These are phyloP conservation scores for Ancistrus triradiatus DNA, from an alignment of 2,113 vertebrate genomes.

Conservation along the genomic window DNA sequence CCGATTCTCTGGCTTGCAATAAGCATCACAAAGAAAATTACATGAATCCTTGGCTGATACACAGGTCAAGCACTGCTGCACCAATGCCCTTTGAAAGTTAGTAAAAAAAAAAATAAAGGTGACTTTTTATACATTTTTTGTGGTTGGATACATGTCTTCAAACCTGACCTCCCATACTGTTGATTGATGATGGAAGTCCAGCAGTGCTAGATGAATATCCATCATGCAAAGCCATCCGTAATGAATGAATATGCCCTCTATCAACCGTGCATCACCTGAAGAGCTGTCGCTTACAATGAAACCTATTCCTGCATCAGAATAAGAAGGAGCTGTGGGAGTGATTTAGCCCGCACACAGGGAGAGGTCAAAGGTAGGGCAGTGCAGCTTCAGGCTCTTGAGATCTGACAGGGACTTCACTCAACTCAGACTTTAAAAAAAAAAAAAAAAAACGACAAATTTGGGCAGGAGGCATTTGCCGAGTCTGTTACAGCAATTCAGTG, in stretches of 20 bases:
- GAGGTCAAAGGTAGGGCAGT: slow-evolving; percentile 33
- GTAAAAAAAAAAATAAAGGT: slow-evolving; percentile 20
- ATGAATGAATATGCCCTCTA: slow-evolving; percentile 72
- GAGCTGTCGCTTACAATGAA: slow-evolving; percentile 63
- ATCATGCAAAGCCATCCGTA: slow-evolving; percentile 61
- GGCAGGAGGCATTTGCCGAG: too few species aligned
- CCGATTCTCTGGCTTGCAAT: too few species aligned
- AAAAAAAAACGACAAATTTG: too few species aligned
- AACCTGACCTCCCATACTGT: slow-evolving; percentile 61
- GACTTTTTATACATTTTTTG: slow-evolving; percentile 31
- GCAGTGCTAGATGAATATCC: slow-evolving; percentile 63
- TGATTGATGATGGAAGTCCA: slow-evolving; percentile 62
- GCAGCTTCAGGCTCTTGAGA: neutral
- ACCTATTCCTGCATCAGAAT: slow-evolving; percentile 62
- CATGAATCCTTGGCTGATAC: slow-evolving; percentile 3
- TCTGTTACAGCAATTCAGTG: too few species aligned
- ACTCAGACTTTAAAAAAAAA: too few species aligned
- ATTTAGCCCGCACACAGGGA: slow-evolving; percentile 59
- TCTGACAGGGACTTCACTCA: neutral
- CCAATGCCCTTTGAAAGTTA: slow-evolving; percentile 26
- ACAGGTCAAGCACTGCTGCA: slow-evolving; percentile 18
- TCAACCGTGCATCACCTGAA: slow-evolving; percentile 68
- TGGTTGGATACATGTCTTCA: slow-evolving; percentile 53
- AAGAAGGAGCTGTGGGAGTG: slow-evolving; percentile 64
- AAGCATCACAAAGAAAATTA: too few species aligned